Base-by-base conservation (phyloP, 2,888 invertebrate genomes). In the Pseudanteris insignis region DNA sequence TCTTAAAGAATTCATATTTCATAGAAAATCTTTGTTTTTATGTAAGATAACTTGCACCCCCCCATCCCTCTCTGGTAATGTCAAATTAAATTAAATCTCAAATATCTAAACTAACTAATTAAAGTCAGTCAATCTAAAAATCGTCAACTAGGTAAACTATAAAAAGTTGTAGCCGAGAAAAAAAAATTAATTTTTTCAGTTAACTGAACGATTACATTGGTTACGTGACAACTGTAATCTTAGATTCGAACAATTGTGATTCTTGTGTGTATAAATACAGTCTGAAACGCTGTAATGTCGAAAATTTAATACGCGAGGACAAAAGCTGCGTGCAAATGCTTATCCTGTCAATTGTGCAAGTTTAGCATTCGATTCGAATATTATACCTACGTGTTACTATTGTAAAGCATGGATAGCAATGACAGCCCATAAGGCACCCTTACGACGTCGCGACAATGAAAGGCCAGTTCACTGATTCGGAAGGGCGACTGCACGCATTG, bases 351-450 rank as follows among this genome's bases (percentile, higher is more conserved):
- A 63, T 58, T 44, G 58, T 63, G 11, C 37, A 36, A 36, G 54
- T 48, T 59, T 54, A 54, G 44, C 46, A 14, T 59, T 54, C 41
- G 54, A 54, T 54, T 63, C 48, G 46, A 63, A 58, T 46, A 50
- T 38, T 54, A 58, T 50, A 38, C 30, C 50, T 37, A 50, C 48
- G 40, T 51, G 36, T 47, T 37, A 51, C 51, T 13, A 48, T 63
- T 58, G 53, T 54, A 38, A 58, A 32, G 37, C 40, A 33, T 57
- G 53, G 47, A 62, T 48, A 44, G 34, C 50, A 53, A 36, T 48
- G 47, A 62, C 57, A 51, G 38, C 24, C 43, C 37, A 37, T 43
- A 57, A 58, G 57, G 57, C 53, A 38, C 53, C 53, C 21, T 44
- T 44, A 32, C 44, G 30, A 41, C 46, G 9, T 13, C 34, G 12